Percentiles rank a stretch among this genome's conserved stretches.
These are phyloP conservation scores for Engystomops pustulosus DNA, from an alignment of 2,113 vertebrate species.

Conservation along the genomic window DNA sequence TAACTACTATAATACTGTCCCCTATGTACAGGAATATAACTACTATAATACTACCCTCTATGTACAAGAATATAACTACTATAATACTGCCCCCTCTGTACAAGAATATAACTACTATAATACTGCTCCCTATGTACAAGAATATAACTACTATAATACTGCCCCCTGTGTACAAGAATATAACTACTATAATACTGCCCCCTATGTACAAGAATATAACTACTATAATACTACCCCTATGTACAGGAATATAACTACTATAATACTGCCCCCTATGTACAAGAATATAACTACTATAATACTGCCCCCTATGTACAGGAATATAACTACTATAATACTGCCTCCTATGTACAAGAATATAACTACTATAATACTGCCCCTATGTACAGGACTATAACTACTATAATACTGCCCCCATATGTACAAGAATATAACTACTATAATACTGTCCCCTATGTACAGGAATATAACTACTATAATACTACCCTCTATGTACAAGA, in stretches of 20 bases:
- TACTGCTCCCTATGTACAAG: not conserved
- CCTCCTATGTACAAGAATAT: not conserved
- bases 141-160: constrained; percentile 7
- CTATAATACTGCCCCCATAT: constrained; percentile 3
- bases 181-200: not conserved
- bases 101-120: constrained; percentile 3
- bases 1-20: no score
- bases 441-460: not conserved
- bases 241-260: not conserved
- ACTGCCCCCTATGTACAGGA: not conserved
- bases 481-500: not conserved
- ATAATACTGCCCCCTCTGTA: no score
- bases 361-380: not conserved
- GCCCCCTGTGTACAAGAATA: not conserved
- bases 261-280: not conserved
- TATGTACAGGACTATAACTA: not conserved
- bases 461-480: not conserved
- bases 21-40: no score
- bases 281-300: not conserved
- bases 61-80: no score
- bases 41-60: no score
- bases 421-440: not conserved
- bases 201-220: not conserved
- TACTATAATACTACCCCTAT: not conserved
- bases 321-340: not conserved